Percentiles rank a stretch among this genome's conserved stretches.
phyloP scores from a whole-genome alignment of 2,797 vertebrate species.

The Ficedula albicollis region DNA sequence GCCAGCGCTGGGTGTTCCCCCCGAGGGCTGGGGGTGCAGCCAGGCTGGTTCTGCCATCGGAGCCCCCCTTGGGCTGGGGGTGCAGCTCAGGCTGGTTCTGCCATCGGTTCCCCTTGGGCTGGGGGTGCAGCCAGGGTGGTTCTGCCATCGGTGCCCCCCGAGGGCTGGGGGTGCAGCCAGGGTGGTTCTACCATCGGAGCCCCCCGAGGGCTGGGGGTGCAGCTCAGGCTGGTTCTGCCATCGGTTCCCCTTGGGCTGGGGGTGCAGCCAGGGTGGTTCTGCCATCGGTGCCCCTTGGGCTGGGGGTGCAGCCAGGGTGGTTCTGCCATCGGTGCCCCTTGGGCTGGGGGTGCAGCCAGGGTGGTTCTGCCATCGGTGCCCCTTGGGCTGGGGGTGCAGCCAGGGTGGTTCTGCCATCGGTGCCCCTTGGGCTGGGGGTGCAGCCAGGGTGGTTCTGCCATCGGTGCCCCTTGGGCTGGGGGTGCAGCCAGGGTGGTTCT shows the following conservation, averaged over 20 bases:
- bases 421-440: not conserved
- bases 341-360: too few relatives aligned
- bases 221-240: not conserved
- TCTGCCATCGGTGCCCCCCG: not conserved
- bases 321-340: not conserved
- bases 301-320: not conserved
- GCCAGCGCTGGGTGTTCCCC: not conserved
- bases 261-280: too few relatives aligned
- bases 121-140: not conserved
- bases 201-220: too few relatives aligned
- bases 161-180: too few relatives aligned
- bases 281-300: not conserved
- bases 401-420: fast-evolving
- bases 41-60: fast-evolving
- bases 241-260: fast-evolving
- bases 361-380: fast-evolving
- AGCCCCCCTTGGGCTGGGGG: not conserved
- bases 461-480: not conserved
- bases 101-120: not conserved
- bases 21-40: not conserved
- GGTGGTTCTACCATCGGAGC: too few relatives aligned
- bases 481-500: not conserved
- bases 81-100: not conserved
- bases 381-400: not conserved
- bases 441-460: too few relatives aligned